Conservation (phyloP, 2,113 vertebrate genomes). For the Lophochroa leadbeateri region DNA sequence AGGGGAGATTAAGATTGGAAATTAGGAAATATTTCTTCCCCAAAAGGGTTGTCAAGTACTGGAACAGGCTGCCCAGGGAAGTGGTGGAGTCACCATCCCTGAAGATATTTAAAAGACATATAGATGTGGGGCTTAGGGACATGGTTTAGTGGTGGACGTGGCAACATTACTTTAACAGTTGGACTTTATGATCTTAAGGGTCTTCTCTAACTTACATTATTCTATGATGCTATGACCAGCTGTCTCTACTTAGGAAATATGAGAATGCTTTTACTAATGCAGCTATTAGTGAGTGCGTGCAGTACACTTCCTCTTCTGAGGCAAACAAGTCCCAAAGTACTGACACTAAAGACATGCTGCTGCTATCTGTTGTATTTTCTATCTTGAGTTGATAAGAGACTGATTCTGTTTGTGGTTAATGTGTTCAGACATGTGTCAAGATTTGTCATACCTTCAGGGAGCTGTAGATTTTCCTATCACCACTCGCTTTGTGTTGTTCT, state of each 20-base stretch:
- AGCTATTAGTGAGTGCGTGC: neutral
- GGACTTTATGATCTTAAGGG: neutral
- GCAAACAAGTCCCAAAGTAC: neutral
- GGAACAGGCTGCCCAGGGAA: neutral
- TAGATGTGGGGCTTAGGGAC: neutral
- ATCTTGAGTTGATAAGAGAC: neutral
- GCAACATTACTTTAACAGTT: neutral
- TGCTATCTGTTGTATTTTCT: neutral
- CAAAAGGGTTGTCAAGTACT: fast-evolving
- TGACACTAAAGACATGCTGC: neutral
- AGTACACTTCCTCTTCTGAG: neutral
- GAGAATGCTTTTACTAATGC: neutral
- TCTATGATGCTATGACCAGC: neutral
- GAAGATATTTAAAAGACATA: neutral
- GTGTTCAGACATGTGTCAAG: neutral
- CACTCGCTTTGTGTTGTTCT: neutral
- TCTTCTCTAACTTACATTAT: neutral
- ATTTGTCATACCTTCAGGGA: neutral
- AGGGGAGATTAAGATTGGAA: neutral
- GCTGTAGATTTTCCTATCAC: constrained; percentile 25
- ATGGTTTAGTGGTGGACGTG: neutral
- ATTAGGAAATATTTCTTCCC: neutral
- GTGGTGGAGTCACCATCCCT: neutral
- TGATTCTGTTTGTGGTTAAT: constrained; percentile 35
- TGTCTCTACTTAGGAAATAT: neutral